Evolutionary conservation across 2,888 invertebrate species (phyloP).

Genomic region (Micropterix aruncella): DNA sequence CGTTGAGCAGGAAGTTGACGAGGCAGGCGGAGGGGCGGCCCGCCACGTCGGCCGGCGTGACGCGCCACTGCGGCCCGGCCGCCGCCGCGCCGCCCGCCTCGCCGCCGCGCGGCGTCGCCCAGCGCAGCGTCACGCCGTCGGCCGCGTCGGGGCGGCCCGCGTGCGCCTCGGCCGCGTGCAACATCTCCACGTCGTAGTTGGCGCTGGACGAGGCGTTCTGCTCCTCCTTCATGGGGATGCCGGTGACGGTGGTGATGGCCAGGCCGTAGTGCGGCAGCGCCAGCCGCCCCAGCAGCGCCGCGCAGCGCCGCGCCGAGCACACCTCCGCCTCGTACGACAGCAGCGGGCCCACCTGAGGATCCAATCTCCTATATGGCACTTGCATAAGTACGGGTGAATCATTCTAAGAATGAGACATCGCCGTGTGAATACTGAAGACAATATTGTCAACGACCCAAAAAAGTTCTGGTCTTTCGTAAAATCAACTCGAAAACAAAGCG

Average conservation of each 20-base stretch:
- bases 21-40: conserved; percentile 94
- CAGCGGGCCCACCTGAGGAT: conserved; percentile 18
- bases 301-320: conserved; percentile 58
- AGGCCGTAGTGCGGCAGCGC: conserved; percentile 80
- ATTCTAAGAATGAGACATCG: no score
- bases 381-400: no score
- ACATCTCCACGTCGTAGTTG: conserved; percentile 96
- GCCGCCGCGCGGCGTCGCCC: conserved; percentile 92
- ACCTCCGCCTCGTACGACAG: conserved; percentile 74
- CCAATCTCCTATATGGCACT: no score
- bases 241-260: conserved; percentile 92
- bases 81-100: conserved; percentile 67
- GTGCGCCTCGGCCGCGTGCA: conserved; percentile 80
- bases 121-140: conserved; percentile 67
- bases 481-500: no score
- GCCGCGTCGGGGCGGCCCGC: conserved; percentile 62
- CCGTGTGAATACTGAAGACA: no score
- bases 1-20: conserved; percentile 92
- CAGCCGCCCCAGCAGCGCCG: conserved; percentile 58
- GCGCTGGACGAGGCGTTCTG: conserved; percentile 96
- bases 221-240: conserved; percentile 99
- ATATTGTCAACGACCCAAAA: no score
- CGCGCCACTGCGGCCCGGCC: conserved; percentile 65
- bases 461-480: no score
- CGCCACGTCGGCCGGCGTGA: conserved; percentile 93